phyloP scores from a whole-genome alignment of 2,888 invertebrate species.

The Cynaeus angustus region DNA sequence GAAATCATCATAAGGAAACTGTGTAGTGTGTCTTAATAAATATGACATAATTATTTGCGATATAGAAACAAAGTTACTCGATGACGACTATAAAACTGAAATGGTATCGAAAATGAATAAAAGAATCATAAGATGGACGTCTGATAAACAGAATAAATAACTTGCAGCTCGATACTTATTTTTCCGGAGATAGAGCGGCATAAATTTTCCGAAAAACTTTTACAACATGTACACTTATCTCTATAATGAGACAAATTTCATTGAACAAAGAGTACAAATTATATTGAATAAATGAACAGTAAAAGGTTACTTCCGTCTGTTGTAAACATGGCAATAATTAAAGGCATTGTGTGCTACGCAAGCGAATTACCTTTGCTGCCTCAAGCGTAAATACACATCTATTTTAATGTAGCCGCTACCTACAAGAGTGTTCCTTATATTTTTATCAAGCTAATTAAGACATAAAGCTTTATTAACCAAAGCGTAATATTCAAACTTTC shows the following conservation, averaged over 20 bases:
- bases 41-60: neutral
- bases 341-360: conserved; percentile 47
- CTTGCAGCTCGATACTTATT: conserved; percentile 20
- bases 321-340: conserved; percentile 47
- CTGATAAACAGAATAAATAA: conserved; percentile 30
- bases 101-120: conserved; percentile 11
- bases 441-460: conserved; percentile 39
- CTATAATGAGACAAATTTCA: conserved; percentile 18
- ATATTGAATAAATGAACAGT: conserved; percentile 43
- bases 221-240: conserved; percentile 27
- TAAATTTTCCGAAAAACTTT: conserved; percentile 26
- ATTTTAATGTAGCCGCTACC: conserved; percentile 41
- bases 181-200: conserved; percentile 19
- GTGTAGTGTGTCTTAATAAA: too few species aligned
- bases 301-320: conserved; percentile 35
- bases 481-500: conserved; percentile 22
- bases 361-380: conserved; percentile 42
- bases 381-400: conserved; percentile 47
- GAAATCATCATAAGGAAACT: too few species aligned
- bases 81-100: neutral
- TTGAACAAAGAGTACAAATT: conserved; percentile 31
- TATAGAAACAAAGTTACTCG: neutral
- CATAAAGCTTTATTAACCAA: conserved; percentile 19
- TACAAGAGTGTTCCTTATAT: conserved; percentile 17
- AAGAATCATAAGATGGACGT: conserved; percentile 15